Percentiles rank a stretch among this genome's conserved stretches.
Evolutionary conservation across 1,140 invertebrate species (phyloP).

Genomic region (Drosophila truncata): DNA sequence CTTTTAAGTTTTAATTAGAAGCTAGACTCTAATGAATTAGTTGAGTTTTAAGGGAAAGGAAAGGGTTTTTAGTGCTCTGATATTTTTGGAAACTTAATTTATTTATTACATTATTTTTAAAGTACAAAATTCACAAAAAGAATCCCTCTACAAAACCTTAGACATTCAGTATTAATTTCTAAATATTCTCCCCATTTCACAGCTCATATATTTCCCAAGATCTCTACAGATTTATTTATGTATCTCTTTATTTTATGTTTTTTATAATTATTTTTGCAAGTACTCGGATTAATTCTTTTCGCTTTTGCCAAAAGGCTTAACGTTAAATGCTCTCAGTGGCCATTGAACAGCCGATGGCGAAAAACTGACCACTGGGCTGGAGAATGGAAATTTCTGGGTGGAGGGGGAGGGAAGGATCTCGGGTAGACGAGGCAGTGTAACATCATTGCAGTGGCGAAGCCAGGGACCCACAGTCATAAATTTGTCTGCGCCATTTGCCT

Average conservation of each 20-base stretch:
- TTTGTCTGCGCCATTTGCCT: conserved; percentile 72
- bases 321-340: conserved; percentile 25
- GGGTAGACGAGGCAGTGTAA: conserved; percentile 1
- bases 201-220: background rate
- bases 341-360: conserved; percentile 4
- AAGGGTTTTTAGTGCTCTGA: background rate
- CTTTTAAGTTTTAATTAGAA: background rate
- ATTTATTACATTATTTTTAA: background rate
- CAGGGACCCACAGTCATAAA: conserved; percentile 63
- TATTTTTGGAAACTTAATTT: background rate
- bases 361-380: conserved; percentile 26
- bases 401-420: background rate
- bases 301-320: conserved; percentile 1
- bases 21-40: background rate
- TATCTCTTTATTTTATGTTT: background rate
- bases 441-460: conserved; percentile 18
- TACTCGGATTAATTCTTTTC: background rate
- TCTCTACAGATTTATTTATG: background rate
- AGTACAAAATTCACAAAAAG: too few relatives aligned
- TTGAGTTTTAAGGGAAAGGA: background rate
- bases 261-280: background rate
- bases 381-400: conserved; percentile 47
- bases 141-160: background rate
- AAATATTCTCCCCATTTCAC: background rate
- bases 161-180: background rate